Base-by-base conservation (phyloP, 2,797 vertebrate species). In the Megaceryle alcyon region DNA sequence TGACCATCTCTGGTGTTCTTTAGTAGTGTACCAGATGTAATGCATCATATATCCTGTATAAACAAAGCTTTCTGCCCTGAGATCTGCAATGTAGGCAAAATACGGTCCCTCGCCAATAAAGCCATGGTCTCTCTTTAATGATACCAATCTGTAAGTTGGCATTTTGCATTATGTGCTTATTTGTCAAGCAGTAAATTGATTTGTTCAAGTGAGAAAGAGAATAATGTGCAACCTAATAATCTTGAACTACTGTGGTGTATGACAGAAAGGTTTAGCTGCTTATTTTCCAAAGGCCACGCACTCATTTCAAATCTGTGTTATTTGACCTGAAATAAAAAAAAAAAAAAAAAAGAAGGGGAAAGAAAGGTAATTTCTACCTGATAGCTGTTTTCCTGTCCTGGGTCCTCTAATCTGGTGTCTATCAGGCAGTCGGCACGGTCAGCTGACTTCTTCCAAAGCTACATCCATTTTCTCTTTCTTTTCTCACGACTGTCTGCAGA, bases 121-220 rank as follows among this genome's bases (percentile, higher is more conserved):
- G 86, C 78, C 68, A 66, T 70, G 60, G 26, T 94, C 71, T 88
- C 41, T 93, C 73, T 96, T 92, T 96, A 97, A 68, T 95, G 95
- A 92, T 75, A 94, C 41, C 88, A 93, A 96, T 95, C 91, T 97
- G 91, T 92, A 96, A 94, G 53, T 85, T 97, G 92, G 81, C 60
- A 93, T 96, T 96, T 95, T 96, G 88, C 44, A 85, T 95, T 95
- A 93, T 80, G 18, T 92, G 79, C 92, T 96, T 94, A 97, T 97
- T 97, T 97, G 82, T 94, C 96, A 97, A 95, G 82, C 51, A 97
- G 70, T 65, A 96, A 97, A 97, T 92, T 97, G 92, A 97, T 97
- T 95, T 95, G 84, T 96, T 91, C 82, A 9, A 73, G 91, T 82
- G 37, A 78, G 80, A 94, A 87, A 90, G 29, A 93, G 88, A 71